Evolutionary conservation across 2,113 vertebrate genomes (phyloP), one percentile per base, ranked within the genome.

Genomic region (Thermophis baileyi): DNA sequence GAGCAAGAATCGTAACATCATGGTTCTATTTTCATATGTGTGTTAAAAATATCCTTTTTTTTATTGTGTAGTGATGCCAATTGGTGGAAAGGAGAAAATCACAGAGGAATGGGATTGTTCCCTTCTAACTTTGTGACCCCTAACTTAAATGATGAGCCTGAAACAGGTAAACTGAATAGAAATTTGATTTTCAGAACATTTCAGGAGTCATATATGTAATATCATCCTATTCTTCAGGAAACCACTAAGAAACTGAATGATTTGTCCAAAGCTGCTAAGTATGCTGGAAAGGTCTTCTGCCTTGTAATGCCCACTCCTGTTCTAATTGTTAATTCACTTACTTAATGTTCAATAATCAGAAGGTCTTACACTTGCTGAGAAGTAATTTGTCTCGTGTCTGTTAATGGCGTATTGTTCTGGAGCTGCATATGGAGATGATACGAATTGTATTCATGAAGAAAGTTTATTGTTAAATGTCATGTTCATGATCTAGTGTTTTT

Each of bases 71-170:
- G 99, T 90, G 99, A 99, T 94, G 97, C 99, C 95, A 99, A 99
- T 89, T 99, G 99, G 99, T 99, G 99, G 99, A 99, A 99, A 96
- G 99, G 99, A 94, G 99, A 99, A 97, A 99, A 99, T 96, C 99
- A 99, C 93, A 98, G 98, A 98, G 99, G 99, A 95, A 95, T 98
- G 9, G 99, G 99, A 10, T 98, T 99, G 44, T 99, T 99, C 92
- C 99, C 99, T 1, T 99, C 99, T 55, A 99, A 99, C 96, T 99
- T 99, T 93, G 99, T 99, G 93, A 99, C 99, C 74, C 97, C 98
- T 92, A 98, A 99, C 94, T 96, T 99, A 97, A 98, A 95, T 16
- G 97, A 97, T 55, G 99, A 99, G 50, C 97, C 98, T 0, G 99
- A 99, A 94, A 94, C 98, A 96, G 99, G 99, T 99, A 94, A 95